Percentiles rank a stretch among this genome's conserved stretches.
These are phyloP conservation scores for Madoqua kirkii DNA, from an alignment of 2,113 vertebrate species.

Conservation along the genomic window DNA sequence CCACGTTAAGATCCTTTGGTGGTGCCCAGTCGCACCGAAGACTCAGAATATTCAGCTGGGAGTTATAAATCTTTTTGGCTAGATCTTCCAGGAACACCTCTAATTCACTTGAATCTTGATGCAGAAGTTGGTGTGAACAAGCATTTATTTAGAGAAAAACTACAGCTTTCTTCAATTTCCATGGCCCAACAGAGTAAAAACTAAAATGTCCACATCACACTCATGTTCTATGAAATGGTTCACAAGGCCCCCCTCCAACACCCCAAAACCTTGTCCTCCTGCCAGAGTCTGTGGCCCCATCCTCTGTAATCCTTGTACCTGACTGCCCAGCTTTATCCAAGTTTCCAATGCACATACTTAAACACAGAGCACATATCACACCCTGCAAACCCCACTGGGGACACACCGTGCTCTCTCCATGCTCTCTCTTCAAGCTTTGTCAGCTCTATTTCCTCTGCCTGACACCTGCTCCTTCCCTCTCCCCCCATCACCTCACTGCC, in stretches of 20 bases:
- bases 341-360: background rate
- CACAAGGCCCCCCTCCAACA: background rate
- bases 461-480: background rate
- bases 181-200: background rate
- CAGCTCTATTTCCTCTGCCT: background rate
- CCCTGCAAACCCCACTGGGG: background rate
- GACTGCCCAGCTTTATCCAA: background rate
- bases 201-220: background rate
- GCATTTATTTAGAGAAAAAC: background rate
- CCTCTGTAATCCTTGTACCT: background rate
- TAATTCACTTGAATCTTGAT: background rate
- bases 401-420: background rate
- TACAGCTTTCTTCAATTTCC: background rate
- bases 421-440: background rate
- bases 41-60: background rate
- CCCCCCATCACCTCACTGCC: background rate
- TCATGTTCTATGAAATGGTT: background rate
- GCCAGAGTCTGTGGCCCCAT: background rate
- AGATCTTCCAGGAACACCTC: background rate
- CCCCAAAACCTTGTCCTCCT: background rate
- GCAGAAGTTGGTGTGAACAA: background rate
- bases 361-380: background rate
- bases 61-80: background rate
- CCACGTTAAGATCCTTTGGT: background rate
- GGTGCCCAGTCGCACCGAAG: background rate